Conservation (phyloP, 92 coral and sea anemone genomes). For the Porites evermanni region DNA sequence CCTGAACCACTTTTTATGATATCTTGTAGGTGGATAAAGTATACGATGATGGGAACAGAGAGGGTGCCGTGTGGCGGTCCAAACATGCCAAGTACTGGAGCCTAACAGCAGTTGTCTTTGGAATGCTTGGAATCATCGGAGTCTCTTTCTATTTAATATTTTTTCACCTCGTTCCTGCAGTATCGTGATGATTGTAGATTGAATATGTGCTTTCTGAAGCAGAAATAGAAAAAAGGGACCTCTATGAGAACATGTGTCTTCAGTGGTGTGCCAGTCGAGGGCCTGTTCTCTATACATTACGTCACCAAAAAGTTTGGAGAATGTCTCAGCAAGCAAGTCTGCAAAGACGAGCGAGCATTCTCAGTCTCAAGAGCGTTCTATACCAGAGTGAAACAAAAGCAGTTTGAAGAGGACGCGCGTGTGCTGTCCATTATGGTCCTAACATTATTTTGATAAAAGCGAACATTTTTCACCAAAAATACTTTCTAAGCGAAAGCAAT, state of each 20-base stretch:
- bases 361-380: too few relatives aligned
- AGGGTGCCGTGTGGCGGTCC: constrained; percentile 58
- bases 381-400: too few relatives aligned
- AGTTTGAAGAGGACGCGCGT: too few relatives aligned
- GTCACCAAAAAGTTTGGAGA: too few relatives aligned
- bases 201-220: not conserved
- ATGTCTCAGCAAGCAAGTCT: too few relatives aligned
- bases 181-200: not conserved
- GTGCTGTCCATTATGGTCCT: too few relatives aligned
- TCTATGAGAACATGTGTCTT: not conserved
- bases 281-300: too few relatives aligned
- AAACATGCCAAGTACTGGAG: constrained; percentile 69
- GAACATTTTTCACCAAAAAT: too few relatives aligned
- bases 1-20: not conserved
- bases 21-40: constrained; percentile 59
- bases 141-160: constrained; percentile 49
- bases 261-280: too few relatives aligned
- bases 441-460: too few relatives aligned
- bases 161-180: constrained; percentile 27
- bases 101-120: constrained; percentile 59
- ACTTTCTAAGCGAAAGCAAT: too few relatives aligned
- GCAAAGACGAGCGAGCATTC: too few relatives aligned
- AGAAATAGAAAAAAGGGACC: not conserved
- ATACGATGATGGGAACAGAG: constrained; percentile 71
- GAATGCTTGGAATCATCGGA: constrained; percentile 65